Base-by-base conservation (phyloP, 2,797 vertebrate genomes). In the Garrulus glandarius region DNA sequence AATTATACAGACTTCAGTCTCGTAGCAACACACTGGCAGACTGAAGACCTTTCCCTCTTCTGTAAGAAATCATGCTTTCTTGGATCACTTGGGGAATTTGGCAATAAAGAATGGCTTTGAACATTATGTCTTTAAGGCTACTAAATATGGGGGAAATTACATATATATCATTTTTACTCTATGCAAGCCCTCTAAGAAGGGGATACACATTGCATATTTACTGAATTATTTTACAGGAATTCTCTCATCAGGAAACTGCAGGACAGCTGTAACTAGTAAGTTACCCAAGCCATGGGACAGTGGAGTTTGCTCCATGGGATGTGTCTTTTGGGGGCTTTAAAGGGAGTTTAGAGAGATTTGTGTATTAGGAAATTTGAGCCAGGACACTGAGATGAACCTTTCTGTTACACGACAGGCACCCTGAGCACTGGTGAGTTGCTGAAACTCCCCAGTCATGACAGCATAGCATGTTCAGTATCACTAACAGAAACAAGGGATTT, bases 401-500 rank as follows among this genome's bases (percentile, higher is more conserved):
- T 91, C 49, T 91, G 29, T 47, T 91, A 34, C 34, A 21, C 30
- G 34, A 80, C 52, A 83, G 85, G 60, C 8, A 6, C 14, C 7
- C 39, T 21, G 57, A 89, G 47, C 57, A 9, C 44, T 59, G 1
- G 29, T 63, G 85, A 91, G 69, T 12, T 69, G 70, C 72, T 95
- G 72, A 84, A 95, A 71, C 87, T 84, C 84, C 75, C 50, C 61
- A 78, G 57, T 82, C 84, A 70, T 79, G 76, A 67, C 82, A 89
- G 61, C n/a, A 16, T 9, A 85, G 61, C 34, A 30, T 46, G 16
- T 72, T 93, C 79, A 76, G 50, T 79, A 81, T 93, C 91, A 69
- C 76, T 84, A 79, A 74, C 50, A 97, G 91, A 90, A 89, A 92
- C 34, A 91, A 53, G 70, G 77, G 74, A 64, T 93, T 94, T 93